Evolutionary conservation across 2,888 invertebrate species (phyloP).

Genomic region (Heliconius hortense): DNA sequence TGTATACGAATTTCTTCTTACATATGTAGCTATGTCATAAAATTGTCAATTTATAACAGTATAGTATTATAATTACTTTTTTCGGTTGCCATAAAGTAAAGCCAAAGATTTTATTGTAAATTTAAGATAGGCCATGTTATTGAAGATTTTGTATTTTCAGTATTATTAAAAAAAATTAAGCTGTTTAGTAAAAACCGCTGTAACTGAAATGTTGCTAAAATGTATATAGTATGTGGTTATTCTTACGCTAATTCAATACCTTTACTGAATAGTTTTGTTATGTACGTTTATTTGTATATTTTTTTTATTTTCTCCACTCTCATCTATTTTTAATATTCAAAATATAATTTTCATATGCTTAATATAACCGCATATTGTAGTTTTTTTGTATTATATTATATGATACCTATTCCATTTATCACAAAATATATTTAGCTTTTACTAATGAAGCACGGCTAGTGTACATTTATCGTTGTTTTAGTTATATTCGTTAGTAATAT

Average conservation of each 20-base stretch:
- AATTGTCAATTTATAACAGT: slow-evolving; percentile 19
- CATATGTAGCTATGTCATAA: neutral
- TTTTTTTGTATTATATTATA: slow-evolving; percentile 4
- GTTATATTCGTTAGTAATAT: slow-evolving; percentile 36
- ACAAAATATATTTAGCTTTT: neutral
- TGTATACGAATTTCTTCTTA: slow-evolving; percentile 41
- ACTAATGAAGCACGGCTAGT: slow-evolving; percentile 1
- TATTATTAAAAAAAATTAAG: neutral
- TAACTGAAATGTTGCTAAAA: neutral
- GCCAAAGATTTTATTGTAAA: slow-evolving; percentile 12
- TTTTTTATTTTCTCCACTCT: neutral
- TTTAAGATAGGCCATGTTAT: neutral
- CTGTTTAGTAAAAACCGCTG: neutral
- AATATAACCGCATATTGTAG: slow-evolving; percentile 13
- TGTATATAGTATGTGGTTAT: neutral
- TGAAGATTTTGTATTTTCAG: neutral
- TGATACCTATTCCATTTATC: neutral
- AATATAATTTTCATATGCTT: neutral
- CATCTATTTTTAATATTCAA: neutral
- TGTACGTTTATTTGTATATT: neutral
- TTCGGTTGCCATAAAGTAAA: neutral
- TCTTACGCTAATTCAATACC: neutral
- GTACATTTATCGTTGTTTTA: slow-evolving; percentile 34
- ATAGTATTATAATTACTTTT: neutral
- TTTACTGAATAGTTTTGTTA: neutral